These are phyloP conservation scores for Drosophila auraria DNA, from an alignment of 1,140 invertebrate species.

Conservation along the genomic window DNA sequence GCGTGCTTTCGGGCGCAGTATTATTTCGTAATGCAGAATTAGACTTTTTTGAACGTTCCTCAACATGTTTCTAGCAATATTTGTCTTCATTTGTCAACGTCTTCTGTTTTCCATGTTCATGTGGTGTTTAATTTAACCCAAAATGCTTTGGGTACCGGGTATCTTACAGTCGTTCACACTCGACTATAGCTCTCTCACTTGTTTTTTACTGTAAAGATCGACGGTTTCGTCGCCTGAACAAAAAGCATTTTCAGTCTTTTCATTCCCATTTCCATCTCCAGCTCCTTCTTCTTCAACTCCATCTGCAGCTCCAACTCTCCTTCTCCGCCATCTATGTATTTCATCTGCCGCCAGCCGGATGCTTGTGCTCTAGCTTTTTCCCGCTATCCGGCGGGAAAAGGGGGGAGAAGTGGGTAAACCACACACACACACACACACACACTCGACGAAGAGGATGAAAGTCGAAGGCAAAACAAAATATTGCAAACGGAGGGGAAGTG, in stretches of 20 bases:
- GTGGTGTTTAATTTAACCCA: too few relatives aligned
- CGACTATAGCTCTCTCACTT: too few relatives aligned
- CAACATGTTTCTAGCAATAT: too few relatives aligned
- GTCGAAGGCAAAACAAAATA: conserved; percentile 56
- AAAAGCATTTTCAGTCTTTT: conserved; percentile 27
- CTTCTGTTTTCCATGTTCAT: too few relatives aligned
- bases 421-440: conserved; percentile 10
- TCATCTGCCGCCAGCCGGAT: conserved; percentile 54
- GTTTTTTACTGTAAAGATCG: background rate
- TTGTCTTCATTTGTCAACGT: too few relatives aligned
- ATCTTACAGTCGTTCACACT: too few relatives aligned
- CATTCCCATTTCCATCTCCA: conserved; percentile 2
- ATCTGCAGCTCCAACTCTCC: conserved; percentile 1
- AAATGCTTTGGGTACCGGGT: too few relatives aligned
- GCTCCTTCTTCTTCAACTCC: conserved; percentile 7
- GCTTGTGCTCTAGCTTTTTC: conserved; percentile 65
- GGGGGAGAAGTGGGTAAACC: conserved; percentile 15
- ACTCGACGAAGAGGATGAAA: conserved; percentile 20
- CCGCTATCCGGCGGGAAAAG: conserved; percentile 24
- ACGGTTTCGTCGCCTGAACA: conserved; percentile 35
- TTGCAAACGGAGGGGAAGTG: conserved; percentile 31
- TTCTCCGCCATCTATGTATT: background rate
- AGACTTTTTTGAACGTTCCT: too few relatives aligned
- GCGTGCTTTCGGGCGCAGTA: too few relatives aligned
- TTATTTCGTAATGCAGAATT: too few relatives aligned